These are phyloP conservation scores for Clarias gariepinus DNA, from an alignment of 2,113 vertebrate genomes.

Conservation along the genomic window DNA sequence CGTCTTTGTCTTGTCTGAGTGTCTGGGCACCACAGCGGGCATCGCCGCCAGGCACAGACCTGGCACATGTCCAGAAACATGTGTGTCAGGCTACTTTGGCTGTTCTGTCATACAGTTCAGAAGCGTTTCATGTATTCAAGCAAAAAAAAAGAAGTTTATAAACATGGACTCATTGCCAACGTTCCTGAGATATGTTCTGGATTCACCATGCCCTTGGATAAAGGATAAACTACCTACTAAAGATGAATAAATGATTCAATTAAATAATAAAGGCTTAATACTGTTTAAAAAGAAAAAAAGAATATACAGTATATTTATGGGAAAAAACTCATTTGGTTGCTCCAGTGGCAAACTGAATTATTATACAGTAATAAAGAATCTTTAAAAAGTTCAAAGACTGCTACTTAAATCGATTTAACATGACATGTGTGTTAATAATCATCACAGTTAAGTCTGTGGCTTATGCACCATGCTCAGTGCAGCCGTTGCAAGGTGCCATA, in stretches of 20 bases:
- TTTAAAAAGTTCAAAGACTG: not conserved
- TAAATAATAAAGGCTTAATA: not conserved
- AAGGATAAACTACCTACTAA: not conserved
- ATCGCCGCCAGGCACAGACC: slow-evolving; percentile 24
- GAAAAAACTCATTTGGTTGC: not conserved
- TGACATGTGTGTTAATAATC: not conserved
- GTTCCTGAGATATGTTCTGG: not conserved
- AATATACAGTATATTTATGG: not conserved
- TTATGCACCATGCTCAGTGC: not conserved
- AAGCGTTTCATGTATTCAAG: not conserved
- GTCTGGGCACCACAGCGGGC: not conserved
- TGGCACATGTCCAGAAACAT: slow-evolving; percentile 54
- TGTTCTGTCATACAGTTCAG: not conserved
- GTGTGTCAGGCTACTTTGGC: slow-evolving; percentile 1
- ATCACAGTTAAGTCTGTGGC: not conserved
- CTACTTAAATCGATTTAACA: not conserved
- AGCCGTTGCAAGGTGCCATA: not conserved
- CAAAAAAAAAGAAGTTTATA: not conserved
- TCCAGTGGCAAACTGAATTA: not conserved
- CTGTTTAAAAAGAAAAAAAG: not conserved
- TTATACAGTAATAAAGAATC: not conserved
- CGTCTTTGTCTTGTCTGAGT: slow-evolving; percentile 12
- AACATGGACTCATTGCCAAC: too few species aligned
- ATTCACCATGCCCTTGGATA: not conserved
- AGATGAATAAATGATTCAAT: not conserved